These are phyloP conservation scores for Diplolepis rosae DNA, from an alignment of 2,888 invertebrate genomes.

Conservation along the genomic window DNA sequence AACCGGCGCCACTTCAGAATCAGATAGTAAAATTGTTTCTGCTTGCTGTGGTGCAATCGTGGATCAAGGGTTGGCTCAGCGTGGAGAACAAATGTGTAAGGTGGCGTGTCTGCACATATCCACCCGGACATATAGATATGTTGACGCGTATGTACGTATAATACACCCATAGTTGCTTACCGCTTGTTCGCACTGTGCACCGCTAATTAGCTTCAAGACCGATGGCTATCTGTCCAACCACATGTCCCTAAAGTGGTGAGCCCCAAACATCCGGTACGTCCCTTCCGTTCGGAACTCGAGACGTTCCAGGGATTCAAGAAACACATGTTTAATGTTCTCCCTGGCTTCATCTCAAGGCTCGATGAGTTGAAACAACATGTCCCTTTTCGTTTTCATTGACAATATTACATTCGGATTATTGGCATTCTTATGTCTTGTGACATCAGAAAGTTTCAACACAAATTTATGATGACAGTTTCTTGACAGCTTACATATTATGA, in stretches of 20 bases:
- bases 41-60: not conserved
- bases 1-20: not conserved
- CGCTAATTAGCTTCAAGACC: constrained; percentile 69
- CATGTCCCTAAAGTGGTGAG: constrained; percentile 67
- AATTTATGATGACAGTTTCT: not conserved
- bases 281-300: constrained; percentile 55
- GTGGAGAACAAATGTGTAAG: constrained; percentile 8
- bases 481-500: not conserved
- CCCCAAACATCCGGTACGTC: constrained; percentile 65
- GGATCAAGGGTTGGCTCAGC: not conserved
- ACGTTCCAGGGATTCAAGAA: constrained; percentile 54
- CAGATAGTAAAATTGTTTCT: not conserved
- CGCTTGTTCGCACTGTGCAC: constrained; percentile 66
- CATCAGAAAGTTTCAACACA: not conserved
- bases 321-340: constrained; percentile 47
- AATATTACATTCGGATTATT: not conserved
- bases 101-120: constrained; percentile 18
- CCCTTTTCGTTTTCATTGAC: constrained; percentile 45
- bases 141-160: constrained; percentile 10
- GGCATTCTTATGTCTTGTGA: not conserved
- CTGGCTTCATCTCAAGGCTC: constrained; percentile 45
- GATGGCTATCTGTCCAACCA: constrained; percentile 69
- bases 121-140: constrained; percentile 12
- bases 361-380: constrained; percentile 48
- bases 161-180: constrained; percentile 32